Evolutionary conservation across 2,888 invertebrate species (phyloP).

Genomic region (Mongoloraphidia duomilia): DNA sequence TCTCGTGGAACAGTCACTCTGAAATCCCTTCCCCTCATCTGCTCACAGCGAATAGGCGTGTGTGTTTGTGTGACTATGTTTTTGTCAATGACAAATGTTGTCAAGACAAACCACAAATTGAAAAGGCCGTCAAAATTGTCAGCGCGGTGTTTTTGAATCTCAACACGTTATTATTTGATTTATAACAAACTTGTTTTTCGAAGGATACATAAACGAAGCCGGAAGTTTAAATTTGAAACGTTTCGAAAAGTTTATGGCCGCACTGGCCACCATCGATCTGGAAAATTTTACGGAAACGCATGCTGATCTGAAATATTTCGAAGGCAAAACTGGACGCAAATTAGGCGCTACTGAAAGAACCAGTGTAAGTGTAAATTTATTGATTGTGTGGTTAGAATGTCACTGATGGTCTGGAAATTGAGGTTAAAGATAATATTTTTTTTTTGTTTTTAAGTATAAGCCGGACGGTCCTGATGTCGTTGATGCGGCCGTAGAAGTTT

Average conservation of each 20-base stretch:
- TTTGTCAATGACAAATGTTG: neutral
- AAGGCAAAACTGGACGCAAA: slow-evolving; percentile 57
- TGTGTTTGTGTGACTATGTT: too few relatives aligned
- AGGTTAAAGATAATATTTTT: slow-evolving; percentile 11
- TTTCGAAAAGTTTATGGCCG: slow-evolving; percentile 74
- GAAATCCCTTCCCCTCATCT: too few relatives aligned
- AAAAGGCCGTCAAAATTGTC: neutral
- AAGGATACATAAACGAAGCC: slow-evolving; percentile 85
- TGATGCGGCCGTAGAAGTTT: slow-evolving; percentile 32
- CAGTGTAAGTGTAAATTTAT: slow-evolving; percentile 21
- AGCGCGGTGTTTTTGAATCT: too few relatives aligned
- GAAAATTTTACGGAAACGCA: slow-evolving; percentile 61
- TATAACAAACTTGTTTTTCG: slow-evolving; percentile 14
- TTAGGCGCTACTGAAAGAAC: slow-evolving; percentile 29
- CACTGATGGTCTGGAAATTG: too few relatives aligned
- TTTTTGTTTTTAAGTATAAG: slow-evolving; percentile 7
- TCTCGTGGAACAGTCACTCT: too few relatives aligned
- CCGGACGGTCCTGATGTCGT: slow-evolving; percentile 26
- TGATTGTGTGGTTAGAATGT: neutral
- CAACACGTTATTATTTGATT: neutral
- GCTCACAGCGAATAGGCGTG: too few relatives aligned
- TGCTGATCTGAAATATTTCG: slow-evolving; percentile 73
- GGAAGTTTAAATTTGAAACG: slow-evolving; percentile 70
- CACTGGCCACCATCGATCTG: slow-evolving; percentile 55
- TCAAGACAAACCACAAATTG: neutral